Evolutionary conservation across 2,888 invertebrate genomes (phyloP).

Genomic region (Pherbina coryleti): DNA sequence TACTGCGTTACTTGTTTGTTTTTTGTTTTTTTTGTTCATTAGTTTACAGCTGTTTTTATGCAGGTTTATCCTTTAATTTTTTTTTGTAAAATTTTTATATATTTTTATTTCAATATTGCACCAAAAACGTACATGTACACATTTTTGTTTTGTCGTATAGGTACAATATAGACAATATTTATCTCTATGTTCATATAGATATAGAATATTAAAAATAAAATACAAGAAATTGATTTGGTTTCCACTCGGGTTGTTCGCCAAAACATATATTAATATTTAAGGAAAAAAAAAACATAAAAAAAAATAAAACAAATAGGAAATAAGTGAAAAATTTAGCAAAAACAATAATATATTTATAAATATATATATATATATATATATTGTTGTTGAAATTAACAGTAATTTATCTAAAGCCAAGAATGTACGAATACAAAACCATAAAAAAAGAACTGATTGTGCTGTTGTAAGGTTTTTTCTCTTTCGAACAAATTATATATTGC

Average conservation of each 20-base stretch:
- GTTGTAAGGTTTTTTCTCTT: slow-evolving; percentile 16
- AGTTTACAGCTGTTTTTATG: slow-evolving; percentile 49
- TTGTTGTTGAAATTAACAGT: neutral
- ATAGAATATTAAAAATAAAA: slow-evolving; percentile 40
- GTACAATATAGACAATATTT: slow-evolving; percentile 35
- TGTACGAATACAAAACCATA: slow-evolving; percentile 43
- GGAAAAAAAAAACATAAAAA: slow-evolving; percentile 8
- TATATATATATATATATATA: neutral
- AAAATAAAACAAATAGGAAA: neutral
- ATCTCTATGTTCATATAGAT: slow-evolving; percentile 34
- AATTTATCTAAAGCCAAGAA: slow-evolving; percentile 20
- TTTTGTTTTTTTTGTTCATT: slow-evolving; percentile 24
- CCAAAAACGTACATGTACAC: slow-evolving; percentile 41
- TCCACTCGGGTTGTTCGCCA: slow-evolving; percentile 76
- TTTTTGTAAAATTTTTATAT: slow-evolving; percentile 46
- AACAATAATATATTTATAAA: neutral
- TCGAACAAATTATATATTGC: slow-evolving; percentile 13
- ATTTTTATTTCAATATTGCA: slow-evolving; percentile 51
- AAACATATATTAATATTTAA: slow-evolving; percentile 28
- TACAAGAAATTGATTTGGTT: slow-evolving; percentile 79
- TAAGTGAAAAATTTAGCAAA: neutral
- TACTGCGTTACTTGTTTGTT: neutral
- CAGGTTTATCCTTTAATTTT: slow-evolving; percentile 41
- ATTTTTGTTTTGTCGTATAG: slow-evolving; percentile 18
- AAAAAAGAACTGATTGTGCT: slow-evolving; percentile 40